Conservation (phyloP, 2,888 invertebrate genomes). For the Tenthredo livida region DNA sequence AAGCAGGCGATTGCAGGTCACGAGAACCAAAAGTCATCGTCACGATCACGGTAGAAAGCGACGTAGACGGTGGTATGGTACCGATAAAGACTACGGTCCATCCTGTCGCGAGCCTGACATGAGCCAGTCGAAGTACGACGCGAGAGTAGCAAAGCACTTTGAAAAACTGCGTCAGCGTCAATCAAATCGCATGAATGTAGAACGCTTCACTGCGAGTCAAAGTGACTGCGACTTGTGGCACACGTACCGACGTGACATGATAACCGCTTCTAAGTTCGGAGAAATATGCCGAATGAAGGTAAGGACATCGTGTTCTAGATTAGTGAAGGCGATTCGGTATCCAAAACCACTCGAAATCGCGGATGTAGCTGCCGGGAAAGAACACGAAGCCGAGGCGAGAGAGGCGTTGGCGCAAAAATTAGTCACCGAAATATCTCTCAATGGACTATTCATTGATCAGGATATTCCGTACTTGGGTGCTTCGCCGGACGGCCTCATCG, state of each 20-base stretch:
- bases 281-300: constrained; percentile 54
- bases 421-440: constrained; percentile 40
- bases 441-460: constrained; percentile 57
- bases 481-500: constrained; percentile 59
- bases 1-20: constrained; percentile 18
- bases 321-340: constrained; percentile 57
- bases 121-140: constrained; percentile 13
- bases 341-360: constrained; percentile 44
- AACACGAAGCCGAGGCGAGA: constrained; percentile 57
- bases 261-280: constrained; percentile 58
- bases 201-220: constrained; percentile 55
- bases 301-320: constrained; percentile 52
- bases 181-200: constrained; percentile 48
- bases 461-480: constrained; percentile 54
- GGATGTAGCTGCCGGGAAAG: constrained; percentile 55
- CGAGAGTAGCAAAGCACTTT: constrained; percentile 41
- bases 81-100: constrained; percentile 50
- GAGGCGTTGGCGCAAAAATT: constrained; percentile 30
- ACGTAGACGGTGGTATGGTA: not conserved
- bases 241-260: constrained; percentile 45
- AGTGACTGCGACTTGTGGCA: constrained; percentile 54
- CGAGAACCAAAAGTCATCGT: not conserved
- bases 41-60: not conserved
- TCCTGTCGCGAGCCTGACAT: constrained; percentile 46
- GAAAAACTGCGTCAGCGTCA: constrained; percentile 42